Percentiles rank a stretch among this genome's conserved stretches.
These are phyloP conservation scores for Cantharis lateralis DNA, from an alignment of 2,888 invertebrate genomes.

Conservation along the genomic window DNA sequence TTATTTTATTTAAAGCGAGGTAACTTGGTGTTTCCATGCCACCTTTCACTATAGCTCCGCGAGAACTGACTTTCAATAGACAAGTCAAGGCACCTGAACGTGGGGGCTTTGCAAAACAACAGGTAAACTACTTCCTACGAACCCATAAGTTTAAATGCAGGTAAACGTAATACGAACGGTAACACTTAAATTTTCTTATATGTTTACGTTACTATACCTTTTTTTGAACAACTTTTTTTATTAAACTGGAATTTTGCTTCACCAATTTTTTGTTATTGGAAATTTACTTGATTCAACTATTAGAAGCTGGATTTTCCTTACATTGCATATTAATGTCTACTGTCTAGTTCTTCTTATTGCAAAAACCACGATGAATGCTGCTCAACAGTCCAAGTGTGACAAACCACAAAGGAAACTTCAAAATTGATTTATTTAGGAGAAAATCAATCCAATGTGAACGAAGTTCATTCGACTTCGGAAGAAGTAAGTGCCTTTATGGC, in stretches of 20 bases:
- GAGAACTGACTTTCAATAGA: constrained; percentile 39
- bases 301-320: not conserved
- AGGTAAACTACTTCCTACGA: constrained; percentile 33
- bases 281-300: not conserved
- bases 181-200: not conserved
- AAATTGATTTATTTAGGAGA: not conserved
- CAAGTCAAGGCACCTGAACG: constrained; percentile 28
- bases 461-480: not conserved
- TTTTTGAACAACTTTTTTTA: not conserved
- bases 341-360: not conserved
- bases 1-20: constrained; percentile 10
- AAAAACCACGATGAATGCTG: not conserved
- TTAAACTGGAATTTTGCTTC: no score
- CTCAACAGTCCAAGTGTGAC: not conserved
- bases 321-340: no score
- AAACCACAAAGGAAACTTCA: not conserved
- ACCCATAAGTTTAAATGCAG: constrained; percentile 6
- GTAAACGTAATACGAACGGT: constrained; percentile 3
- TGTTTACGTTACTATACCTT: not conserved
- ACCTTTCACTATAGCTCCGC: constrained; percentile 37
- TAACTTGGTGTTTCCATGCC: constrained; percentile 19
- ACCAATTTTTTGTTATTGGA: not conserved
- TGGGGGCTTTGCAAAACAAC: constrained; percentile 40
- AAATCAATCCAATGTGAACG: not conserved
- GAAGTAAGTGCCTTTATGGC: not conserved